Base-by-base conservation (phyloP, 2,113 vertebrate genomes). In the Limanda limanda region DNA sequence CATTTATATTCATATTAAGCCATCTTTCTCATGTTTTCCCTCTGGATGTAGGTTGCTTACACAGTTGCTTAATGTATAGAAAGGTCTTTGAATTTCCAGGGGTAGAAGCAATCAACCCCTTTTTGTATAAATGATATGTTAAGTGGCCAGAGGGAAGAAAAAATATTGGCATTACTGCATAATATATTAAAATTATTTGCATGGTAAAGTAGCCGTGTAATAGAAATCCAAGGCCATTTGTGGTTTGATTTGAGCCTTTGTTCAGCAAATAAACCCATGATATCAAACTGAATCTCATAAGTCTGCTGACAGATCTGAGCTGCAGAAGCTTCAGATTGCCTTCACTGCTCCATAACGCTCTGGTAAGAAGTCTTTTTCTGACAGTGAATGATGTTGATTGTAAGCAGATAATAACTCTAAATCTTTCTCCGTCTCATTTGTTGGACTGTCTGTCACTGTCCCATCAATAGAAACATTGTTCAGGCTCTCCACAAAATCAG, bases 401-500 rank as follows among this genome's bases (percentile, higher is more conserved):
- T 83, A 24, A 84, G 67, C 51, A 27, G 54, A 64, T 68, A 24
- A 85, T 82, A 74, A 75, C 59, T 75, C 68, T 54, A 72, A 37
- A 83, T 78, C 76, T 83, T 71, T 76, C 75, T 83, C 57, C 40
- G 31, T 72, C 63, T 82, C 42, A 35, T 84, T 47, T 71, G 68
- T 56, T 24, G 55, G 17, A 48, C 84, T 65, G 76, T 75, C 72
- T 86, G 56, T 42, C n/a, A 42, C 57, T 63, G 23, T 73, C 57
- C 40, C 62, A 57, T 91, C 84, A 93, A 91, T 88, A 65, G 86
- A 70, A 20, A 65, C 79, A 84, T 88, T 91, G 86, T 91, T 76
- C 37, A 0, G 12, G 23, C 37, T 12, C 20, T 79, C 48, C 21
- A 10, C 56, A 62, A 82, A 92, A 70, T 75, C 78, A 76, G 57